These are phyloP conservation scores for Mesorhabditis spiculigera DNA, from an alignment of 2,888 invertebrate species.

Conservation along the genomic window DNA sequence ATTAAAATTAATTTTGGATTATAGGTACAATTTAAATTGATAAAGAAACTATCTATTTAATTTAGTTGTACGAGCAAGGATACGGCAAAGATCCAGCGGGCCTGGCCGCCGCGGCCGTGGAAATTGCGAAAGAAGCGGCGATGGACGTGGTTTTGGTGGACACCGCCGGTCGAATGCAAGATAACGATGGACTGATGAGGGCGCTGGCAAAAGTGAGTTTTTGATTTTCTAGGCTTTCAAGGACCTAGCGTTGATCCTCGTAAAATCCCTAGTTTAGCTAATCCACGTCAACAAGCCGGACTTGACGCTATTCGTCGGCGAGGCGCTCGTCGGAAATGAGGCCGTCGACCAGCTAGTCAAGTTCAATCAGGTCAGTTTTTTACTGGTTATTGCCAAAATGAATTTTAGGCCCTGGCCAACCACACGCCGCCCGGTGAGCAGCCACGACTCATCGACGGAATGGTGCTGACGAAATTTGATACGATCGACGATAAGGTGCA, in stretches of 20 bases:
- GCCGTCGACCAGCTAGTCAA: slow-evolving; percentile 98
- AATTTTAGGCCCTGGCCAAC: slow-evolving; percentile 78
- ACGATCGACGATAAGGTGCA: slow-evolving; percentile 95
- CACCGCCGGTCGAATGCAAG: slow-evolving; percentile 99
- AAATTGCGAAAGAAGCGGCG: slow-evolving; percentile 67
- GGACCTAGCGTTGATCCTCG: not conserved
- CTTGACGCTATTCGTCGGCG: slow-evolving; percentile 96
- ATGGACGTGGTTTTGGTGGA: slow-evolving; percentile 93
- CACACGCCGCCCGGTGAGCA: slow-evolving; percentile 71
- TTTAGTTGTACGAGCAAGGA: slow-evolving; percentile 93
- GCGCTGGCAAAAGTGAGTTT: slow-evolving; percentile 79
- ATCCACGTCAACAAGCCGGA: slow-evolving; percentile 97
- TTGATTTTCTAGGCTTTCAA: slow-evolving; percentile 1
- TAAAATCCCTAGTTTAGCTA: slow-evolving; percentile 64
- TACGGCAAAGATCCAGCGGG: slow-evolving; percentile 98
- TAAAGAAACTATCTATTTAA: slow-evolving; percentile 58
- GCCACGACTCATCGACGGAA: slow-evolving; percentile 94
- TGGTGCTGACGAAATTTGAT: slow-evolving; percentile 98
- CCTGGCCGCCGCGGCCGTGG: slow-evolving; percentile 92
- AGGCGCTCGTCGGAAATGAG: slow-evolving; percentile 98
- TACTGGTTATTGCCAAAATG: not conserved
- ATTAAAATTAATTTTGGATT: not conserved
- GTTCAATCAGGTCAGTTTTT: slow-evolving; percentile 71
- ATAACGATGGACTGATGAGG: slow-evolving; percentile 97
- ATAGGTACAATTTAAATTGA: not conserved